Evolutionary conservation across 2,113 vertebrate genomes (phyloP).

Genomic region (Melospiza georgiana): DNA sequence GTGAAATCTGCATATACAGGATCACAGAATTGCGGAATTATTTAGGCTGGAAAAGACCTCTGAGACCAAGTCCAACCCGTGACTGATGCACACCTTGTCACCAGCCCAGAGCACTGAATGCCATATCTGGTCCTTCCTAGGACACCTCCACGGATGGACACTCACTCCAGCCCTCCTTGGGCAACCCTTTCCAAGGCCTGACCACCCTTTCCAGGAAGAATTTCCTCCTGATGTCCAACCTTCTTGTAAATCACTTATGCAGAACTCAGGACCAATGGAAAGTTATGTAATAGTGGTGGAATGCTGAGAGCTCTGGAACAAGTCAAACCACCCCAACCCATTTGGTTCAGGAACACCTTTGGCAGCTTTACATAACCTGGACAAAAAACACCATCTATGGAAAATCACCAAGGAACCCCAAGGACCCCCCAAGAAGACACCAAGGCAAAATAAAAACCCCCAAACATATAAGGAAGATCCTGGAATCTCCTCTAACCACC

Average conservation of each 20-base stretch:
- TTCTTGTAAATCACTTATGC: neutral
- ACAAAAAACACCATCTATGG: neutral
- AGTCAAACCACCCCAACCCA: neutral
- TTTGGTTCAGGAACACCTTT: neutral
- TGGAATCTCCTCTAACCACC: neutral
- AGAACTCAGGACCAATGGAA: neutral
- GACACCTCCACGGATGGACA: no score
- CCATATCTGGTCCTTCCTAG: no score
- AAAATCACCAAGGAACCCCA: neutral
- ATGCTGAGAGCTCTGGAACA: neutral
- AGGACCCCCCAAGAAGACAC: neutral
- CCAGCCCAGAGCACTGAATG: no score
- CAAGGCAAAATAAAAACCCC: neutral
- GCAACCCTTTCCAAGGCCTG: no score
- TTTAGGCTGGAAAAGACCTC: no score
- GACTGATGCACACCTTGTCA: no score
- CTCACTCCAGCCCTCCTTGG: no score
- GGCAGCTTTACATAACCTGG: neutral
- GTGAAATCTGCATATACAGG: neutral
- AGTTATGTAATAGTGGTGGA: neutral
- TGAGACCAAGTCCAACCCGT: no score
- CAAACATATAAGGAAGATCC: neutral
- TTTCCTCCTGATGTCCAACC: no score
- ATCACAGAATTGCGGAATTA: neutral
- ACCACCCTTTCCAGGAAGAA: no score